Evolutionary conservation across 2,113 vertebrate genomes (phyloP).

Genomic region (Apistogramma diplotaenia): DNA sequence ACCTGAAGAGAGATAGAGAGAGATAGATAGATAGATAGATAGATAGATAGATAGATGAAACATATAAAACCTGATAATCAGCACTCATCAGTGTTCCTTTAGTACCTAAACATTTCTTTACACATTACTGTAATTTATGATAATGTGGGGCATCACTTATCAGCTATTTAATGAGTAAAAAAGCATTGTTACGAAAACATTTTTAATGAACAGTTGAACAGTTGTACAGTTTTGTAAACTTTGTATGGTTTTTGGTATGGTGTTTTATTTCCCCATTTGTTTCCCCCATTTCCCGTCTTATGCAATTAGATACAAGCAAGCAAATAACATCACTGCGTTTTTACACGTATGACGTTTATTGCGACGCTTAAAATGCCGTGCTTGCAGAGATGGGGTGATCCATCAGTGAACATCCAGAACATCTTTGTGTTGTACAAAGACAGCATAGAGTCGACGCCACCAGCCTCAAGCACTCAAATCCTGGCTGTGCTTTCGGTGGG

Average conservation of each 20-base stretch:
- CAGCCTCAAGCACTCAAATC: constrained; percentile 10
- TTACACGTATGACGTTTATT: no score
- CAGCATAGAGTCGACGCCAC: constrained; percentile 36
- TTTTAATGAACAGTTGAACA: background rate
- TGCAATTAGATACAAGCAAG: background rate
- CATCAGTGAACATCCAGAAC: background rate
- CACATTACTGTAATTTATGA: background rate
- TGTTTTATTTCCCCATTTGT: background rate
- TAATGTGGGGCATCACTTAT: background rate
- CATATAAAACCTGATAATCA: background rate
- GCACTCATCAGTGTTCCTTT: background rate
- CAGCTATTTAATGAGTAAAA: background rate
- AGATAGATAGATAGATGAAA: background rate
- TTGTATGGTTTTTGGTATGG: background rate
- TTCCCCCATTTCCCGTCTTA: background rate
- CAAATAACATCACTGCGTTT: no score
- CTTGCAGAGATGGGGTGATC: background rate
- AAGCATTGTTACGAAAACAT: background rate
- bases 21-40: background rate
- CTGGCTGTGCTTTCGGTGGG: background rate
- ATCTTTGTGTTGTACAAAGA: constrained; percentile 51
- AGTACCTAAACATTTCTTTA: background rate
- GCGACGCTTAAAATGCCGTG: no score
- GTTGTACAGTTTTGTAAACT: background rate
- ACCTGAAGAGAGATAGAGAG: background rate